Conservation (phyloP, 2,797 vertebrate genomes). For the Chloroceryle amazona region DNA sequence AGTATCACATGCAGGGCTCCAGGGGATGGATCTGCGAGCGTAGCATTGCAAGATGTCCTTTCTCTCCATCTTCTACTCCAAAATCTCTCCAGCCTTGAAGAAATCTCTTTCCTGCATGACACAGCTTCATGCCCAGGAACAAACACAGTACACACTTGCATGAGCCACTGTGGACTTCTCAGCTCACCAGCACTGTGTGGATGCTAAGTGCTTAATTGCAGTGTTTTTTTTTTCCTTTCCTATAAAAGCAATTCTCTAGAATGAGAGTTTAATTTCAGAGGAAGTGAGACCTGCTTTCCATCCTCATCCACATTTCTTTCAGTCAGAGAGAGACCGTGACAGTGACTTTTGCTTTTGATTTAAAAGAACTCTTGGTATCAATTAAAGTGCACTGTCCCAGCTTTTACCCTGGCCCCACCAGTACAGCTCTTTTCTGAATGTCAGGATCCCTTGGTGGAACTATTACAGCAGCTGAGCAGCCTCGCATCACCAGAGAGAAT, state of each 20-base stretch:
- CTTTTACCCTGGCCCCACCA: background rate
- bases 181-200: fast-evolving
- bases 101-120: background rate
- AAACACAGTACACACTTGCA: background rate
- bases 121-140: background rate
- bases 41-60: background rate
- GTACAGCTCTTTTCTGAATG: background rate
- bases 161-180: background rate
- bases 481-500: fast-evolving
- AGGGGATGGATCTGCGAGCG: fast-evolving
- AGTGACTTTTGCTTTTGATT: constrained; percentile 9
- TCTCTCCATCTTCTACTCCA: background rate
- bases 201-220: background rate
- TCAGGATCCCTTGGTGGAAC: background rate
- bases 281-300: background rate
- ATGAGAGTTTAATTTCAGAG: too few species aligned
- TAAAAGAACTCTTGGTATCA: background rate
- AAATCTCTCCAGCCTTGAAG: background rate
- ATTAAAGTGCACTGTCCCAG: background rate
- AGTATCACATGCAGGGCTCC: fast-evolving
- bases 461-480: background rate
- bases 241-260: background rate
- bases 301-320: background rate
- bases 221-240: background rate
- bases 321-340: background rate